Conservation (phyloP, 2,888 invertebrate species). For the Dasypogon diadema region DNA sequence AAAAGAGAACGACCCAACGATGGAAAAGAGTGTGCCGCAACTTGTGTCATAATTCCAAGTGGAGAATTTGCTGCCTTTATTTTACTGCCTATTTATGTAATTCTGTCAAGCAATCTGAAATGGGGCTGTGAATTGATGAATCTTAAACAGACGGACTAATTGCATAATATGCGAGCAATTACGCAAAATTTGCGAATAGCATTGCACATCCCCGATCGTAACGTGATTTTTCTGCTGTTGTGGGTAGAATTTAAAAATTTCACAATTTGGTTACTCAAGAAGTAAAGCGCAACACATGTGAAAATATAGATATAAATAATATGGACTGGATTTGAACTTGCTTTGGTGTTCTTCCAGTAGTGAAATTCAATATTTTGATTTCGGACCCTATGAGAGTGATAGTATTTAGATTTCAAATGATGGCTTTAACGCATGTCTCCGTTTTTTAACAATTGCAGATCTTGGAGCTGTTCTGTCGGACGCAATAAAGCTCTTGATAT, state of each 20-base stretch:
- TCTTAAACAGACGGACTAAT: slow-evolving; percentile 53
- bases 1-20: neutral
- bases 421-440: no score
- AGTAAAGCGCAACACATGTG: no score
- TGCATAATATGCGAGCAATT: slow-evolving; percentile 53
- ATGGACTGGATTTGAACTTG: no score
- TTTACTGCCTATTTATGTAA: slow-evolving; percentile 36
- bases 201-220: slow-evolving; percentile 36
- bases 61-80: slow-evolving; percentile 21
- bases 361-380: no score
- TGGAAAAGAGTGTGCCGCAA: neutral
- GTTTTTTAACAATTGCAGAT: no score
- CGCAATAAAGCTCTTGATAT: no score
- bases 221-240: slow-evolving; percentile 2
- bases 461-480: no score
- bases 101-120: slow-evolving; percentile 44
- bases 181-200: slow-evolving; percentile 53
- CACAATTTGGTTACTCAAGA: no score
- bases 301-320: no score
- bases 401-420: no score
- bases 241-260: neutral
- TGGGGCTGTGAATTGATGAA: slow-evolving; percentile 53
- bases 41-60: slow-evolving; percentile 13
- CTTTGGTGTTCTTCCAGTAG: no score
- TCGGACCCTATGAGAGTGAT: no score